phyloP scores from a whole-genome alignment of 1,140 invertebrate genomes.

The Sminthurinus signatus region DNA sequence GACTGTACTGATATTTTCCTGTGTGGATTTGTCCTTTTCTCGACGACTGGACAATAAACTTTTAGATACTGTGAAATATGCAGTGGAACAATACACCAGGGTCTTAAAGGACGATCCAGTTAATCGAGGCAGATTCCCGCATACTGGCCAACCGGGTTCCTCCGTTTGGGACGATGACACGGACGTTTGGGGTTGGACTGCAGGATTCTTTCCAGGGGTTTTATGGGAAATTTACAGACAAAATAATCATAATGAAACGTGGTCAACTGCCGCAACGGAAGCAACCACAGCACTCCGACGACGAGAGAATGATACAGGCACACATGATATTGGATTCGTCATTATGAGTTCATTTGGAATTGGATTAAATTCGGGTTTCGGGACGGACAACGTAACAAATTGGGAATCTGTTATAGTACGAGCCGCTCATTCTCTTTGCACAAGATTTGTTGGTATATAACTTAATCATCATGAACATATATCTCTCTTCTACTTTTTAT shows the following conservation, averaged over 20 bases:
- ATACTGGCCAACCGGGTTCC: constrained; percentile 43
- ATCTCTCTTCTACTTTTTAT: too few species aligned
- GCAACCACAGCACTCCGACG: constrained; percentile 20
- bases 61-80: background rate
- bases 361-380: constrained; percentile 12
- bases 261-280: constrained; percentile 17
- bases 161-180: constrained; percentile 16
- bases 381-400: background rate
- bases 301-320: constrained; percentile 27
- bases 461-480: too few species aligned
- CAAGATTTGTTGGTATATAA: constrained; percentile 32
- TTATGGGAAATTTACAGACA: constrained; percentile 34
- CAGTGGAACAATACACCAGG: background rate
- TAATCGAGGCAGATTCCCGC: background rate
- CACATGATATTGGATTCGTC: constrained; percentile 36
- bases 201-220: constrained; percentile 30
- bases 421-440: constrained; percentile 23
- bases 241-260: constrained; percentile 22
- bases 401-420: constrained; percentile 20
- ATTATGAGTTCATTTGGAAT: constrained; percentile 35
- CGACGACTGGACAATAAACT: background rate
- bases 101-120: background rate
- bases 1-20: too few species aligned
- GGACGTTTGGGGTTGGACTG: constrained; percentile 23
- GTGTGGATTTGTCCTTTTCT: too few species aligned